phyloP scores from a whole-genome alignment of 2,797 vertebrate genomes.

The Dermochelys coriacea region DNA sequence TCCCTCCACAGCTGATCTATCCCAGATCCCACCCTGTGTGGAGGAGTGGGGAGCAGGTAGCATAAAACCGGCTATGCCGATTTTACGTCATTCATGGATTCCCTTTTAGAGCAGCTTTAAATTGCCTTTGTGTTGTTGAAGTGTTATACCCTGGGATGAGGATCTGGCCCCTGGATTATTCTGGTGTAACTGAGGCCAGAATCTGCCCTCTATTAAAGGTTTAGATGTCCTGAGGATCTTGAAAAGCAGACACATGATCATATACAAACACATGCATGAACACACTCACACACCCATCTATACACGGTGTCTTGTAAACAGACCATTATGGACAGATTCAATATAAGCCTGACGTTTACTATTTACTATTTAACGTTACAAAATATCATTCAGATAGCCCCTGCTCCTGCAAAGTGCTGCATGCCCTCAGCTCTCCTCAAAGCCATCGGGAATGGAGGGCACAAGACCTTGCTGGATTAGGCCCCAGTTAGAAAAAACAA shows the following conservation, averaged over 20 bases:
- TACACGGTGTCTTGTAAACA: background rate
- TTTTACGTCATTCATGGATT: background rate
- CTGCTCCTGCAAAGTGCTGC: background rate
- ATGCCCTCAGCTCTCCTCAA: background rate
- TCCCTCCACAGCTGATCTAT: background rate
- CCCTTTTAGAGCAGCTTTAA: background rate
- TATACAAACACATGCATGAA: background rate
- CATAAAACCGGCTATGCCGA: background rate
- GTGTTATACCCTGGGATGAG: background rate
- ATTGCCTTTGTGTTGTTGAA: background rate
- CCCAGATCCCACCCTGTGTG: background rate
- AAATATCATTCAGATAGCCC: background rate
- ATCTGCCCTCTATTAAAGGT: background rate
- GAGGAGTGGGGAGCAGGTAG: background rate
- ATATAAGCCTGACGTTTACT: background rate
- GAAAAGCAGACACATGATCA: background rate
- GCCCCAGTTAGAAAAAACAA: background rate
- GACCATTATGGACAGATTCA: background rate
- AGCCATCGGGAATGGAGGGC: background rate
- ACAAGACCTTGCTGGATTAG: background rate
- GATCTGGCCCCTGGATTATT: background rate
- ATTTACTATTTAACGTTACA: background rate
- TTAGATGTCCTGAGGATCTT: background rate
- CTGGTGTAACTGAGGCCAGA: background rate
- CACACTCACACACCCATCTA: background rate